These are phyloP conservation scores for Aphaenogaster ashmeadi DNA, from an alignment of 1,140 invertebrate genomes.

Conservation along the genomic window DNA sequence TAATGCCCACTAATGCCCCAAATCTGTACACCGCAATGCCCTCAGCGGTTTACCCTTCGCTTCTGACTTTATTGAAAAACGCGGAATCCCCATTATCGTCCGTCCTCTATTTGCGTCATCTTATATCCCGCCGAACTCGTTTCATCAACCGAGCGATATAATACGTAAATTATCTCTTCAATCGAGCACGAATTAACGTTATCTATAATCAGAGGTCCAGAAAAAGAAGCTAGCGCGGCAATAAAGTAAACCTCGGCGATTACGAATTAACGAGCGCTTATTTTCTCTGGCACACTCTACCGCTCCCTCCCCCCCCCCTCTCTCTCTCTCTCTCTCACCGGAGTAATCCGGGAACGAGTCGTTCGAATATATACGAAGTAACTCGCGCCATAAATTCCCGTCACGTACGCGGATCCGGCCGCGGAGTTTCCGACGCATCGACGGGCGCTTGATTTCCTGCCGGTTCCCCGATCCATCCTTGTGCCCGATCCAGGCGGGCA, in stretches of 20 bases:
- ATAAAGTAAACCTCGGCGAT: slow-evolving; percentile 53
- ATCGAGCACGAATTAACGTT: slow-evolving; percentile 40
- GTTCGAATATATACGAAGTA: slow-evolving; percentile 37
- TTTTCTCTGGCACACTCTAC: neutral
- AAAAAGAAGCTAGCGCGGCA: slow-evolving; percentile 27
- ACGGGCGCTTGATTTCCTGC: slow-evolving; percentile 66
- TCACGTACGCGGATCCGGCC: slow-evolving; percentile 58
- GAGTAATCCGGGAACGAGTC: slow-evolving; percentile 47
- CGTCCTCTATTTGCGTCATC: slow-evolving; percentile 5
- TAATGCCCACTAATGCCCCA: too few relatives aligned
- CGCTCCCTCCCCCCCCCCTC: too few relatives aligned
- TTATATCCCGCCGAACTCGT: slow-evolving; percentile 11
- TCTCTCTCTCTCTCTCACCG: neutral
- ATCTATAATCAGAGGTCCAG: slow-evolving; percentile 26
- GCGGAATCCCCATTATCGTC: neutral
- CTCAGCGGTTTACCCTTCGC: too few relatives aligned
- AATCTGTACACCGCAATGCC: too few relatives aligned
- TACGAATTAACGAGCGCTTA: slow-evolving; percentile 57
- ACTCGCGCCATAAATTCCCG: slow-evolving; percentile 60
- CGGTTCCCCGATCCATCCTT: slow-evolving; percentile 48
- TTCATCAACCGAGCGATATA: neutral
- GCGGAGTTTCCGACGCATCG: slow-evolving; percentile 49
- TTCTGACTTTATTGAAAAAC: neutral
- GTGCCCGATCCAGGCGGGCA: slow-evolving; percentile 11
- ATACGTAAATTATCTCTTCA: slow-evolving; percentile 33